phyloP scores from a whole-genome alignment of 1,140 invertebrate species.

The Drosophila grimshawi region DNA sequence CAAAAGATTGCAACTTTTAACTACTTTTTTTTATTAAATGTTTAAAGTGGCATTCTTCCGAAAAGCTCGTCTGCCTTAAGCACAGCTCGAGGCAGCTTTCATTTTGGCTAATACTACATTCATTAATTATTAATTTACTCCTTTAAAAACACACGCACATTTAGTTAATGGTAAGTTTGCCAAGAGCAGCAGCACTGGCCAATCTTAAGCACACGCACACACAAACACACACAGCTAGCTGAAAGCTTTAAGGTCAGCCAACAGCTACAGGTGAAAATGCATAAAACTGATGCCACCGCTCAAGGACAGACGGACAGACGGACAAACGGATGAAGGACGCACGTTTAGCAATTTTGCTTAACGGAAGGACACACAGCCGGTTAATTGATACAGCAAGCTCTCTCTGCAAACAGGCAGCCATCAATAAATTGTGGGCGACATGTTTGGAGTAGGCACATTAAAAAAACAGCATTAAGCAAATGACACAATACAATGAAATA shows the following conservation, averaged over 20 bases:
- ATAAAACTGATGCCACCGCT: conserved; percentile 16
- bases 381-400: conserved; percentile 58
- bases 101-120: conserved; percentile 22
- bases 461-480: too few relatives aligned
- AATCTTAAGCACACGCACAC: conserved; percentile 31
- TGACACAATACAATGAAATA: too few relatives aligned
- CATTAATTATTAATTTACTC: conserved; percentile 12
- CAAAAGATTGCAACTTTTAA: too few relatives aligned
- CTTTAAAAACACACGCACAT: conserved; percentile 11
- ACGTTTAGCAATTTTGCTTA: conserved; percentile 53
- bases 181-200: conserved; percentile 54
- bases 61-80: neutral
- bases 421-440: conserved; percentile 7
- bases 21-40: too few relatives aligned
- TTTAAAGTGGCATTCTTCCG: too few relatives aligned
- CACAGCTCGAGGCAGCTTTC: conserved; percentile 7
- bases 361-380: conserved; percentile 51
- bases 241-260: conserved; percentile 17
- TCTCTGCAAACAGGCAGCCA: neutral
- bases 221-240: conserved; percentile 14
- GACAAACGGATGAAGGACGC: conserved; percentile 46
- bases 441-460: too few relatives aligned
- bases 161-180: conserved; percentile 27
- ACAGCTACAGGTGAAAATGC: conserved; percentile 27
- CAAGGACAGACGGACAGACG: conserved; percentile 30